phyloP scores from a whole-genome alignment of 2,888 invertebrate species.

The Caenorhabditis zanzibari region DNA sequence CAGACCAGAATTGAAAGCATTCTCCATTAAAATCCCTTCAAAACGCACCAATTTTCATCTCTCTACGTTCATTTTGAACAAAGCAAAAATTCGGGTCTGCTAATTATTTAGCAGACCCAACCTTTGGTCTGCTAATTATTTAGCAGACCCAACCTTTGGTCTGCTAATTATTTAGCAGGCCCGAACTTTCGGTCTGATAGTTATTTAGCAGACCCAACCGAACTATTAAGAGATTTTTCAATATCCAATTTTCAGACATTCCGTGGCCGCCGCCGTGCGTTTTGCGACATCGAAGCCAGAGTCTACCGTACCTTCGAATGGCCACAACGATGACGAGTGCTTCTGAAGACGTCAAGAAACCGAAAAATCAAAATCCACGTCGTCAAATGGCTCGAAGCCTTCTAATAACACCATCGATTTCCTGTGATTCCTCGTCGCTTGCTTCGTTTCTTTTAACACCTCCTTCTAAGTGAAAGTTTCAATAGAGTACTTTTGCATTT shows the following conservation, averaged over 20 bases:
- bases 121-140: no score
- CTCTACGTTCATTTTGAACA: no score
- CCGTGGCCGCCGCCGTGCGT: slow-evolving; percentile 69
- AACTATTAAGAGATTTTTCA: no score
- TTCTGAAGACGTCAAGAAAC: slow-evolving; percentile 29
- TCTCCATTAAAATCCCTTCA: no score
- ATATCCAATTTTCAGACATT: slow-evolving; percentile 68
- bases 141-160: no score
- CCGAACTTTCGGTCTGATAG: no score
- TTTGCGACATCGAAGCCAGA: slow-evolving; percentile 66
- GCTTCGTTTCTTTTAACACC: slow-evolving; percentile 32
- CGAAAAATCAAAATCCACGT: neutral
- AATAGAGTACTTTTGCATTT: neutral
- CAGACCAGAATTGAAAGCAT: no score
- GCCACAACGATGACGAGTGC: slow-evolving; percentile 57
- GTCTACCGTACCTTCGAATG: slow-evolving; percentile 42
- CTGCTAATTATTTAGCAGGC: no score
- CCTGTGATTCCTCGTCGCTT: slow-evolving; percentile 25
- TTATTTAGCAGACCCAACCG: no score
- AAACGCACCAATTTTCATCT: no score
- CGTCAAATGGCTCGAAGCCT: slow-evolving; percentile 51
- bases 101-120: no score
- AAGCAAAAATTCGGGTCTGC: no score
- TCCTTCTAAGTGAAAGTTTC: neutral
- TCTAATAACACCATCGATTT: slow-evolving; percentile 26